These are phyloP conservation scores for Trematomus bernacchii DNA, from an alignment of 2,797 vertebrate species.

Conservation along the genomic window DNA sequence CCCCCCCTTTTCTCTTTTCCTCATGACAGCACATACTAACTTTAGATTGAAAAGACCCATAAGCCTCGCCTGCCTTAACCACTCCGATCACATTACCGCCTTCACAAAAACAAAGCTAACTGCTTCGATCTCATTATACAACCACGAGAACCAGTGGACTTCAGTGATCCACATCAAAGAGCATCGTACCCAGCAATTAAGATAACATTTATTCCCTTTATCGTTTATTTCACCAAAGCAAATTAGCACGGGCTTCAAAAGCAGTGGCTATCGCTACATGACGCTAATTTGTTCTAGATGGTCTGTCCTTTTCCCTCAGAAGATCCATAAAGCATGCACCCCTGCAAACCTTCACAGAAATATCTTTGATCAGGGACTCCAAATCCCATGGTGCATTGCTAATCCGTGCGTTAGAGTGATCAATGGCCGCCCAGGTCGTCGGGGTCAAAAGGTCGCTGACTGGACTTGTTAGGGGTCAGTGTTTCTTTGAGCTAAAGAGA, in stretches of 20 bases:
- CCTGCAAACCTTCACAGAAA: constrained; percentile 12
- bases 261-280: constrained; percentile 33
- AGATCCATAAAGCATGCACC: constrained; percentile 34
- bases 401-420: constrained; percentile 55
- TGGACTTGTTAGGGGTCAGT: constrained; percentile 67
- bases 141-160: constrained; percentile 50
- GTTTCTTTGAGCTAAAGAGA: constrained; percentile 61
- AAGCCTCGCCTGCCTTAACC: constrained; percentile 64
- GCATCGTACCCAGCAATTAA: constrained; percentile 57
- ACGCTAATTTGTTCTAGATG: constrained; percentile 57
- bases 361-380: constrained; percentile 46
- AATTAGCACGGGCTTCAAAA: constrained; percentile 62
- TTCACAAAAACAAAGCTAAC: constrained; percentile 65
- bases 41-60: constrained; percentile 64
- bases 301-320: constrained; percentile 22
- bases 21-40: constrained; percentile 72
- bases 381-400: constrained; percentile 65
- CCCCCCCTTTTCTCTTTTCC: not conserved
- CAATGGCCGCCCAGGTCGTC: constrained; percentile 40
- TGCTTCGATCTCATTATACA: constrained; percentile 63
- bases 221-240: constrained; percentile 53
- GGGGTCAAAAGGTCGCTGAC: constrained; percentile 64
- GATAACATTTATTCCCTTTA: constrained; percentile 67
- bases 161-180: constrained; percentile 62
- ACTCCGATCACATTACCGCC: constrained; percentile 72